Base-by-base conservation (phyloP, 2,797 vertebrate species). In the Myotis findleyi region DNA sequence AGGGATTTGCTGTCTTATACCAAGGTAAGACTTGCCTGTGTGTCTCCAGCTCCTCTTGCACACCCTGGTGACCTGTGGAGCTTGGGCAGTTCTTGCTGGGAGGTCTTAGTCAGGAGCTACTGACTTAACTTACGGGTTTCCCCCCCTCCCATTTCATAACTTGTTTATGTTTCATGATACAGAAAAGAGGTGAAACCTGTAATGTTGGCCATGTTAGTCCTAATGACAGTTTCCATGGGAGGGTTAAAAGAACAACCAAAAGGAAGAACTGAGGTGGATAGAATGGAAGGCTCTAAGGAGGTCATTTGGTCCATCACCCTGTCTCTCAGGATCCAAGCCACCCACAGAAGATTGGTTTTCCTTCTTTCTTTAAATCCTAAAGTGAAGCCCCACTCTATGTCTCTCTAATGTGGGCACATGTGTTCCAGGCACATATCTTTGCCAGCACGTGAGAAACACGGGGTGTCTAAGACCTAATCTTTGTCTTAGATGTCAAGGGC, bases 1-100 rank as follows among this genome's bases (percentile, higher is more conserved):
- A 99, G 85, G 99, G 99, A 41, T 99, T 99, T 90, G 99, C 99
- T 94, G 98, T 99, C 97, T 98, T 99, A n/a, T 99, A 99, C 85
- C 98, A 99, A 98, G 99, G 99, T 99, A 97, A 98, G 97, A 94
- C 17, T 33, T 7, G 16, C 75, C 30, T 25, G 23, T 51, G 4
- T 21, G 38, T 88, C 83, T 81, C 30, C 71, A 0, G 36, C 9
- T 38, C 59, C 33, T 14, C 79, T 55, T 13, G 8, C 38, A 16
- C 33, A 6, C n/a, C 0, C 2, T 21, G 3, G 16, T 72, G 64
- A 62, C 20, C 33, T 75, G 16, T 0, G 0, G 62, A 27, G 57
- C 80, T 80, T 3, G 14, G 30, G 27, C 8, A 0, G n/a, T 53
- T 72, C 66, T 62, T 71, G 7, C 25, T 0, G 0, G 71, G 23